Base-by-base conservation (phyloP, 2,888 invertebrate species). In the Conistra vaccinii region DNA sequence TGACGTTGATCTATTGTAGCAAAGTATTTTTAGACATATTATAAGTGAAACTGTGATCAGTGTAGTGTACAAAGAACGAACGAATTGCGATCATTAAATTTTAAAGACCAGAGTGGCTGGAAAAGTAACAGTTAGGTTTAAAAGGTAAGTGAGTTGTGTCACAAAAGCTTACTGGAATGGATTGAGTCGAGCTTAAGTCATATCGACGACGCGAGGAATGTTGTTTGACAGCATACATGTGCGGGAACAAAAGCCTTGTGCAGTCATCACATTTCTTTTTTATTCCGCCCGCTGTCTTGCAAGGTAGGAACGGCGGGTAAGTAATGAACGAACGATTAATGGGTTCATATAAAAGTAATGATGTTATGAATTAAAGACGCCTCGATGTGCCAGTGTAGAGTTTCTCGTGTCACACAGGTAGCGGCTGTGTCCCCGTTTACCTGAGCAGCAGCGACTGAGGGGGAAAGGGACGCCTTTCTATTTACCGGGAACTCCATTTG, bases 161-260 rank as follows among this genome's bases (percentile, higher is more conserved):
- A 95, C 93, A 94, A 94, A 95, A 95, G 94, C 93, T 95, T 93
- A 90, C 93, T 90, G 86, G 88, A 91, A 91, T 91, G 93, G 91
- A 94, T 95, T 93, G 93, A 94, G 93, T 94, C 93, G 93, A 94
- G 96, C 93, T 94, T 93, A 93, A 95, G 93, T 93, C 93, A 95
- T 94, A 95, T 95, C 94, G 95, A 94, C 94, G 93, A 93, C 92
- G 94, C 91, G 92, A 93, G 96, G 96, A 96, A 96, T 96, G 96
- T 93, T 92, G 96, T 94, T 94, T 94, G 96, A 96, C 96, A 94
- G 95, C 96, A 94, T 95, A 94, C 94, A 95, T 94, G 92, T 95
- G 93, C 95, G 95, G 95, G 95, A 96, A 96, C 95, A 96, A 96
- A 95, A 96, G 96, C 94, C 95, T 94, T 94, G 91, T 94, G 95